These are phyloP conservation scores for Caenorhabditis latens DNA, from an alignment of 1,140 invertebrate species.

Conservation along the genomic window DNA sequence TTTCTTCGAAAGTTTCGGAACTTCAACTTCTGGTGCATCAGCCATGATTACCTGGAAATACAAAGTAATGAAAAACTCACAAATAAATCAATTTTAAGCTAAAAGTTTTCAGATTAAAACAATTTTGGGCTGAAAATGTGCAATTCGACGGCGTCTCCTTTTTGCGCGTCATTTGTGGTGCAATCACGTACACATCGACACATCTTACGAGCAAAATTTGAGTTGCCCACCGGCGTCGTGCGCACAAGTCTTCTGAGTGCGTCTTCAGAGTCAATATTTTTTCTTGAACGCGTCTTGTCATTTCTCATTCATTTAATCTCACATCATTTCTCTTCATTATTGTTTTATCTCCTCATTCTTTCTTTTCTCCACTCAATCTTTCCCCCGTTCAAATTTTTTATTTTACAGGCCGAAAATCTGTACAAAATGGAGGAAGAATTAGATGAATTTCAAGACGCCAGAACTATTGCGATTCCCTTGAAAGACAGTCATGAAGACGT, in stretches of 20 bases:
- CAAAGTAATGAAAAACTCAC: neutral
- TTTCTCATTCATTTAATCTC: too few relatives aligned
- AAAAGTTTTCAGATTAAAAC: neutral
- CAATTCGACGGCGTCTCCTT: neutral
- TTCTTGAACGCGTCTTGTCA: too few relatives aligned
- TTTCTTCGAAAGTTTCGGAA: conserved; percentile 71
- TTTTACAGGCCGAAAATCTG: neutral
- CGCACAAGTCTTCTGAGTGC: too few relatives aligned
- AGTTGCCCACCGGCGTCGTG: neutral
- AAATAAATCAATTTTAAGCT: neutral
- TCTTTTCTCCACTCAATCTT: neutral
- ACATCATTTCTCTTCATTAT: too few relatives aligned
- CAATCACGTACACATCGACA: neutral
- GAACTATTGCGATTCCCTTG: conserved; percentile 38
- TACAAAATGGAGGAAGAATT: neutral
- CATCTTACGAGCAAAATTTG: neutral
- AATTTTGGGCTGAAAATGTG: conserved; percentile 3
- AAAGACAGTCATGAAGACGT: conserved; percentile 49
- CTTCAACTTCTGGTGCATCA: conserved; percentile 57
- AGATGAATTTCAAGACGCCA: neutral
- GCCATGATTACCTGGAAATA: conserved; percentile 43
- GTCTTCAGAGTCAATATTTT: too few relatives aligned
- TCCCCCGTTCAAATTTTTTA: neutral
- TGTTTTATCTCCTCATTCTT: too few relatives aligned
- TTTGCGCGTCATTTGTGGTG: conserved; percentile 7